Conservation (phyloP, 1,140 invertebrate species). For the Kradibia gibbosae region DNA sequence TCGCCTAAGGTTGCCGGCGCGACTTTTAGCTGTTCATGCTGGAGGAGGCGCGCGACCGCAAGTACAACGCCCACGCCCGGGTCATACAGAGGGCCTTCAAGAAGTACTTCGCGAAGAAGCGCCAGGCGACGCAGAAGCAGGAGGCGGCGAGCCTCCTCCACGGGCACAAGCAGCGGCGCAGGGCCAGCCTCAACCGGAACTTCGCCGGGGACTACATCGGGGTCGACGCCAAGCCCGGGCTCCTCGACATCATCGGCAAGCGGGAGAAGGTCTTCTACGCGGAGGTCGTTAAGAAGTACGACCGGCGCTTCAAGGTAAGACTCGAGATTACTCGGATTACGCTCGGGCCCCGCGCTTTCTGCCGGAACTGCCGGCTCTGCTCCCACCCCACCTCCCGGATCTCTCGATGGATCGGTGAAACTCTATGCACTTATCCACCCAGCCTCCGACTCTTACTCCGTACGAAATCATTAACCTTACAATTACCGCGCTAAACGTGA, state of each 20-base stretch:
- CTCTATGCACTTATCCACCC: no score
- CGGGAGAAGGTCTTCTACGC: slow-evolving; percentile 82
- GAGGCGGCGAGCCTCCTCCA: slow-evolving; percentile 77
- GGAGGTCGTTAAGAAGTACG: slow-evolving; percentile 81
- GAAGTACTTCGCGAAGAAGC: slow-evolving; percentile 79
- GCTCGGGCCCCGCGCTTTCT: no score
- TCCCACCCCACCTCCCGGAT: no score
- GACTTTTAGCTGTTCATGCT: slow-evolving; percentile 80
- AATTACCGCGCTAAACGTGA: no score
- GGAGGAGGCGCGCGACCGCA: slow-evolving; percentile 82
- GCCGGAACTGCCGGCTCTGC: no score
- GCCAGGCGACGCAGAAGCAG: slow-evolving; percentile 76
- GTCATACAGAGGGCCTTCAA: slow-evolving; percentile 83
- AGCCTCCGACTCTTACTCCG: no score
- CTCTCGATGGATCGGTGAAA: no score
- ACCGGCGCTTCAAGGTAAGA: slow-evolving; percentile 80
- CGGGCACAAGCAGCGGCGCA: slow-evolving; percentile 80
- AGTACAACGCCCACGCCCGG: slow-evolving; percentile 81
- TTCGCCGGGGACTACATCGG: slow-evolving; percentile 86
- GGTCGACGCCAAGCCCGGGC: slow-evolving; percentile 76
- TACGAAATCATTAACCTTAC: no score
- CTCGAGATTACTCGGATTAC: no score
- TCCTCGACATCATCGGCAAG: slow-evolving; percentile 76
- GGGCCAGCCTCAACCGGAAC: slow-evolving; percentile 80
- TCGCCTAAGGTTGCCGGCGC: no score